Evolutionary conservation across 2,113 vertebrate genomes (phyloP).

Genomic region (Octodon degus): DNA sequence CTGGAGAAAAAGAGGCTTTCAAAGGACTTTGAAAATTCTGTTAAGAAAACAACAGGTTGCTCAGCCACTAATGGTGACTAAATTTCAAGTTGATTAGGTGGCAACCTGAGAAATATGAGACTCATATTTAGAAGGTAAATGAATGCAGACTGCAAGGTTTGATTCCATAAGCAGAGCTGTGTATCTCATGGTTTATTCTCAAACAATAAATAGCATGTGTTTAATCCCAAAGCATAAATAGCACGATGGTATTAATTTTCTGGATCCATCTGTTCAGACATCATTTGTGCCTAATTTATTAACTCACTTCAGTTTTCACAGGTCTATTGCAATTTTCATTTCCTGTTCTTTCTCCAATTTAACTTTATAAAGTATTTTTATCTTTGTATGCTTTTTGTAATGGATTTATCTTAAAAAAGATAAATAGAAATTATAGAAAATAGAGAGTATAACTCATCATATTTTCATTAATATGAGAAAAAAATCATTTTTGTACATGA

Average conservation of each 20-base stretch:
- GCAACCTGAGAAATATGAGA: slow-evolving; percentile 3
- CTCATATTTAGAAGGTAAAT: slow-evolving; percentile 5
- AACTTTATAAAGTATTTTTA: not conserved
- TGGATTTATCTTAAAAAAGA: not conserved
- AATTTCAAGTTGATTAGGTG: not conserved
- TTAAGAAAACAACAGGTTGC: not conserved
- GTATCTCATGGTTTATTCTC: not conserved
- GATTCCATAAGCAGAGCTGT: not conserved
- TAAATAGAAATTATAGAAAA: not conserved
- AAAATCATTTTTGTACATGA: not conserved
- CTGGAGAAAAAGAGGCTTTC: not conserved
- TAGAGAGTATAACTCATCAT: not conserved
- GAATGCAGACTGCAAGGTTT: not conserved
- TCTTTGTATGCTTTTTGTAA: not conserved
- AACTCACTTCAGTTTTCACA: not conserved
- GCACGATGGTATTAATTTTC: not conserved
- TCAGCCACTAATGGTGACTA: not conserved
- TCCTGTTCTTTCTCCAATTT: not conserved
- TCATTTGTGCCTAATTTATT: not conserved
- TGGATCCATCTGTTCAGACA: not conserved
- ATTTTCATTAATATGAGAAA: not conserved
- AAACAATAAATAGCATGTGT: slow-evolving; percentile 49
- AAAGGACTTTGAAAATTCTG: slow-evolving; percentile 21
- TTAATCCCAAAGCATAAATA: slow-evolving; percentile 11
- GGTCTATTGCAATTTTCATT: not conserved